Conservation (phyloP, 2,888 invertebrate species). For the Tanypteryx hageni region DNA sequence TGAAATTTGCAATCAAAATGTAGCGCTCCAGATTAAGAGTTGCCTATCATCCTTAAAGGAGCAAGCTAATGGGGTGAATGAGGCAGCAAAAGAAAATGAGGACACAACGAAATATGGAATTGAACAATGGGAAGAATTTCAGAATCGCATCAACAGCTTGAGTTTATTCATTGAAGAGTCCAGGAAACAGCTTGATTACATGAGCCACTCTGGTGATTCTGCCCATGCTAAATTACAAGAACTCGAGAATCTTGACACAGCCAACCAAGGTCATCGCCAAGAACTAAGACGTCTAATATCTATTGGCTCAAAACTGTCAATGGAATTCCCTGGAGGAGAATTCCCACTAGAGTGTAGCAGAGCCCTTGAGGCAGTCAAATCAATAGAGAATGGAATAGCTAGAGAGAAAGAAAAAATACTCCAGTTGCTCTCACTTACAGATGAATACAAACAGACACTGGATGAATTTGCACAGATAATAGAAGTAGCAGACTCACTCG, state of each 20-base stretch:
- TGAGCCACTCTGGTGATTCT: constrained; percentile 81
- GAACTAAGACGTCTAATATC: constrained; percentile 70
- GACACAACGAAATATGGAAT: constrained; percentile 79
- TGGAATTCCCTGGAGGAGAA: constrained; percentile 83
- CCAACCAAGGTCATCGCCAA: constrained; percentile 80
- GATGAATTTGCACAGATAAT: constrained; percentile 92
- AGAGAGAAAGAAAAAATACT: constrained; percentile 86
- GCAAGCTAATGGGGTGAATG: constrained; percentile 84
- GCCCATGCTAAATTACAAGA: constrained; percentile 82
- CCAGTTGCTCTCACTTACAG: constrained; percentile 85
- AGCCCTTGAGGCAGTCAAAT: constrained; percentile 82
- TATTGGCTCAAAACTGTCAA: constrained; percentile 80
- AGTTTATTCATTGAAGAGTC: constrained; percentile 77
- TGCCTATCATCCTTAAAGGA: constrained; percentile 80
- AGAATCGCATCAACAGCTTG: constrained; percentile 81
- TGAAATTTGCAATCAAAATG: constrained; percentile 76
- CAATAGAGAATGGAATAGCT: constrained; percentile 82
- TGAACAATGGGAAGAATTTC: constrained; percentile 84
- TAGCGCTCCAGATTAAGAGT: constrained; percentile 76
- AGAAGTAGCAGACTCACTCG: constrained; percentile 87
- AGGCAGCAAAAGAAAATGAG: constrained; percentile 81
- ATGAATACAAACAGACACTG: constrained; percentile 92
- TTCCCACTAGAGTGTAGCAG: constrained; percentile 83
- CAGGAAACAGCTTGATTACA: constrained; percentile 76
- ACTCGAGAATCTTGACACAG: constrained; percentile 83